Evolutionary conservation across 2,113 vertebrate genomes (phyloP), one percentile per base, ranked within the genome.

Genomic region (Bubalus kerabau): DNA sequence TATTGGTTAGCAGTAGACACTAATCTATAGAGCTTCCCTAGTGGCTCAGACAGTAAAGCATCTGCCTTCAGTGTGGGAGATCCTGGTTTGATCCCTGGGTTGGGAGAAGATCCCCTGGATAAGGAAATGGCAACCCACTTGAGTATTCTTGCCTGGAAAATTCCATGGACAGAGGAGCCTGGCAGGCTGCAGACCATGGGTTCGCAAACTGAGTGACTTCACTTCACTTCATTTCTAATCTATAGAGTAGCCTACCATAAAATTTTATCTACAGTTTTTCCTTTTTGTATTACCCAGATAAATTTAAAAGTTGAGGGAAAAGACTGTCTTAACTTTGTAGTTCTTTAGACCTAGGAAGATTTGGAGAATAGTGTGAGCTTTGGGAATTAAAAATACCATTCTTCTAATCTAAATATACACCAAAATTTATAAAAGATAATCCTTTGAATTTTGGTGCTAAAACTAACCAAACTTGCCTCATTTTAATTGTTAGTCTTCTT

Each of bases 381-480:
- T 81, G 23, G 80, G 74, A 71, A 92, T 96, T 84, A 62, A 95
- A 92, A 90, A 30, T 74, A 28, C 1, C 23, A 82, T 93, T 95
- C 36, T 95, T 97, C 26, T 96, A 87, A 83, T 93, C 43, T 89
- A 82, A 96, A 81, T 84, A 43, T 36, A 28, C 24, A 62, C 30
- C 46, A 87, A 76, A 56, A 81, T 84, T 90, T 95, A 87, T 64
- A 71, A 59, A 95, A 92, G 26, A 85, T 8, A 92, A 87, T 87
- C 46, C 43, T 84, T 95, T 92, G 54, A 43, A 60, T 80, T 81
- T 94, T 82, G 67, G 9, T n/a, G 87, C 59, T 92, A 62, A 78
- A 94, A 95, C 62, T 78, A 89, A 93, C 40, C 78, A 97, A 89
- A 82, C 6, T 60, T 88, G 21, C 36, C 76, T 96, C 43, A 78